Percentiles rank a stretch among this genome's conserved stretches.
These are phyloP conservation scores for Mycalesis mineus DNA, from an alignment of 2,888 invertebrate genomes.

Conservation along the genomic window DNA sequence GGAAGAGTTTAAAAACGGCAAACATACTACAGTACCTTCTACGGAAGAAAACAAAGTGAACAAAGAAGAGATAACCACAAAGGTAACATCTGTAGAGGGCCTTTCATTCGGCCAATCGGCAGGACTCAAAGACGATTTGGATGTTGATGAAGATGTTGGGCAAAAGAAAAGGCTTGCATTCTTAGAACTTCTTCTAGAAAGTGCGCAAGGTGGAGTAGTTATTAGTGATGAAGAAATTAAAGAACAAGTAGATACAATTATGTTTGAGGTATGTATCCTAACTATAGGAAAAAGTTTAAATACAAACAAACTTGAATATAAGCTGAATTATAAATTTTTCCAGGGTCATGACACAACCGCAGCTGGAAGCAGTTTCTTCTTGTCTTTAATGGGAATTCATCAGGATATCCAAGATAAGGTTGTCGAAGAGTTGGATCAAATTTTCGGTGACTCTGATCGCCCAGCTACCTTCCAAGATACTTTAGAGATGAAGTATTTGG, in stretches of 20 bases:
- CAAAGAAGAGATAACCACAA: slow-evolving; percentile 16
- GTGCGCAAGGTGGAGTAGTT: slow-evolving; percentile 83
- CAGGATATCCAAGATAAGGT: slow-evolving; percentile 85
- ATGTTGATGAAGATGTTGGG: slow-evolving; percentile 88
- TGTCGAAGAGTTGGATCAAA: slow-evolving; percentile 83
- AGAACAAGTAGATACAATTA: slow-evolving; percentile 90
- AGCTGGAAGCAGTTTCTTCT: slow-evolving; percentile 87
- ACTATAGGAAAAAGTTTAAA: not conserved
- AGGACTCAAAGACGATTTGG: slow-evolving; percentile 88
- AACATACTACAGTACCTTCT: slow-evolving; percentile 62
- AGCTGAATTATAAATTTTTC: not conserved
- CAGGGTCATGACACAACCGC: slow-evolving; percentile 90
- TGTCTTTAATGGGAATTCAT: slow-evolving; percentile 87
- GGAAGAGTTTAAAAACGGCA: slow-evolving; percentile 83
- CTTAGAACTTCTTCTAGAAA: slow-evolving; percentile 89
- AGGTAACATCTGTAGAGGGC: slow-evolving; percentile 77
- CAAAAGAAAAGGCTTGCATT: slow-evolving; percentile 91
- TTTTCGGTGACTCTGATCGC: slow-evolving; percentile 86
- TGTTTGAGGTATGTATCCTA: slow-evolving; percentile 84
- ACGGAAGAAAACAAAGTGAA: slow-evolving; percentile 37
- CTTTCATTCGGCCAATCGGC: slow-evolving; percentile 84
- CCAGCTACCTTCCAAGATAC: slow-evolving; percentile 89
- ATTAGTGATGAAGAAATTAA: slow-evolving; percentile 88
- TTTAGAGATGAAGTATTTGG: slow-evolving; percentile 90
- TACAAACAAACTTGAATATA: not conserved